phyloP scores from a whole-genome alignment of 1,140 invertebrate species.

The Mya arenaria region DNA sequence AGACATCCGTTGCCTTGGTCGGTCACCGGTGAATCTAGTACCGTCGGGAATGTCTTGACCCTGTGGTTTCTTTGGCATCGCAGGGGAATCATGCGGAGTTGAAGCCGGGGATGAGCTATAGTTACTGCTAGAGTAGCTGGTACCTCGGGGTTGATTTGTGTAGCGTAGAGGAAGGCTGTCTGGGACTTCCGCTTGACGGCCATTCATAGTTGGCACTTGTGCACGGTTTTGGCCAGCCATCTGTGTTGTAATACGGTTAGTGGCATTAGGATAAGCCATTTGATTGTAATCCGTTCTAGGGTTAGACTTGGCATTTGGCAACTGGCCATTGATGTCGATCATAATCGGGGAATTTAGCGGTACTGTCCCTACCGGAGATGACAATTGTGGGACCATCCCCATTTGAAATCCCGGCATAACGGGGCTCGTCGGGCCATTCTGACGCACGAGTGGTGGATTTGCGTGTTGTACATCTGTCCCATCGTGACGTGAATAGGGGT shows the following conservation, averaged over 20 bases:
- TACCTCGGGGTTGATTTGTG: conserved; percentile 22
- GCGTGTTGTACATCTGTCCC: conserved; percentile 24
- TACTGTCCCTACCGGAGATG: background rate
- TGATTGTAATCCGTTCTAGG: conserved; percentile 11
- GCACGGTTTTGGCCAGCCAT: conserved; percentile 33
- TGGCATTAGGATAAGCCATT: conserved; percentile 39
- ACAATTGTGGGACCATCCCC: background rate
- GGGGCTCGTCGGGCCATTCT: no score
- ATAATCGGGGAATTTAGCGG: conserved; percentile 9
- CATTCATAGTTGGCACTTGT: background rate
- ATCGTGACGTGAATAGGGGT: background rate
- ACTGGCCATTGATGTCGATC: background rate
- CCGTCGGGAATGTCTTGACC: background rate
- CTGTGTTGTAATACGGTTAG: conserved; percentile 21
- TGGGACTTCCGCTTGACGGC: background rate
- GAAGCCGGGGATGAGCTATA: conserved; percentile 57
- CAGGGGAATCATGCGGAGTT: conserved; percentile 51
- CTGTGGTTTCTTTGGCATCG: background rate
- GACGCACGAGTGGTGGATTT: conserved; percentile 29
- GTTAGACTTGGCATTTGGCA: background rate
- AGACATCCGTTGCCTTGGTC: conserved; percentile 20
- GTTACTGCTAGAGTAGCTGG: conserved; percentile 33
- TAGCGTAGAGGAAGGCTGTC: conserved; percentile 19
- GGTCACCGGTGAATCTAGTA: conserved; percentile 8
- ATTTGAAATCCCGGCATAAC: no score